phyloP scores from a whole-genome alignment of 2,113 vertebrate species.

The Mola mola region DNA sequence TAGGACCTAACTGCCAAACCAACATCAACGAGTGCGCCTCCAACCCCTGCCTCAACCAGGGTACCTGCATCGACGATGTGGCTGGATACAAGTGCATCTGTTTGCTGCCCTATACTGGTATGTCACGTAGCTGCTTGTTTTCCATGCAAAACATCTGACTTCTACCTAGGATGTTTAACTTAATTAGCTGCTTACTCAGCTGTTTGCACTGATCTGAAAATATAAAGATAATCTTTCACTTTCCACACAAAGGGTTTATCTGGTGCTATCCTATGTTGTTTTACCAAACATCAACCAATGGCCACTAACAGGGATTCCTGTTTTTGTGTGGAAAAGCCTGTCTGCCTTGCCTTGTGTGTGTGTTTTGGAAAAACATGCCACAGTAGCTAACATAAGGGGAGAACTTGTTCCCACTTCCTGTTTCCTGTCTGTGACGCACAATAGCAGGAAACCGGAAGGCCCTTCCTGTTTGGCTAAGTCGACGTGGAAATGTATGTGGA shows the following conservation, averaged over 20 bases:
- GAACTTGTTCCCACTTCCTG: slow-evolving; percentile 81
- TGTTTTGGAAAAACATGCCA: slow-evolving; percentile 64
- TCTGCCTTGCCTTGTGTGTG: slow-evolving; percentile 43
- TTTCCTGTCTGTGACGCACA: slow-evolving; percentile 86
- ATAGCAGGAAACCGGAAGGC: slow-evolving; percentile 91
- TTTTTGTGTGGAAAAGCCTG: slow-evolving; percentile 66
- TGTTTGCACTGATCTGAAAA: slow-evolving; percentile 28
- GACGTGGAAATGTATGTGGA: slow-evolving; percentile 86
- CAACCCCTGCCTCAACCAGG: slow-evolving; percentile 97
- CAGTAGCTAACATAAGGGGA: slow-evolving; percentile 55
- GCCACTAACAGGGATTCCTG: slow-evolving; percentile 50
- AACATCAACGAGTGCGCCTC: slow-evolving; percentile 98
- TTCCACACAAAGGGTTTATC: slow-evolving; percentile 48
- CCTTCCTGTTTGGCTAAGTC: slow-evolving; percentile 87
- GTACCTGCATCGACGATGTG: slow-evolving; percentile 93
- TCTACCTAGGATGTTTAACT: neutral
- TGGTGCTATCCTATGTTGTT: slow-evolving; percentile 59
- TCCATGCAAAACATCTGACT: slow-evolving; percentile 4
- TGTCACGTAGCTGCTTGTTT: slow-evolving; percentile 17
- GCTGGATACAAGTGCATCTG: slow-evolving; percentile 97
- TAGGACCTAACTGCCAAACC: slow-evolving; percentile 97
- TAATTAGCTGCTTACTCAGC: slow-evolving; percentile 18
- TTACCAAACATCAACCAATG: slow-evolving; percentile 54
- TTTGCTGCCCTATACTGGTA: slow-evolving; percentile 93
- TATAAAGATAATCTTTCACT: slow-evolving; percentile 20